These are phyloP conservation scores for Loriculus beryllinus DNA, from an alignment of 2,797 vertebrate genomes.

Conservation along the genomic window DNA sequence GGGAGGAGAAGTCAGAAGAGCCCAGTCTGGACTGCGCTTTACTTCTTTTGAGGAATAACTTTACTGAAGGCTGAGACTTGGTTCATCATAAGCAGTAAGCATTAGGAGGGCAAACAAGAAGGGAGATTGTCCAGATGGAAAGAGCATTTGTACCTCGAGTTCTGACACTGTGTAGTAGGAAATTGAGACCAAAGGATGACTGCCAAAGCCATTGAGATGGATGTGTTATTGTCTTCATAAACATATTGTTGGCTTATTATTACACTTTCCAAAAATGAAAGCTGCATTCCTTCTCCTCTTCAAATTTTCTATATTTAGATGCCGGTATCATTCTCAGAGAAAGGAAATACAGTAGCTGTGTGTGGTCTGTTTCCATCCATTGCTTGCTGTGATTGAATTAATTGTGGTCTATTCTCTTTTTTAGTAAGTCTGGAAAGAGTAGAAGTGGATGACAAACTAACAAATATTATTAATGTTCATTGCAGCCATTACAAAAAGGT, in stretches of 20 bases:
- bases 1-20: neutral
- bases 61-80: neutral
- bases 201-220: neutral
- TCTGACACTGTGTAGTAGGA: neutral
- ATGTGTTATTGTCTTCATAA: constrained; percentile 3
- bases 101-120: neutral
- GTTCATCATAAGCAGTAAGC: neutral
- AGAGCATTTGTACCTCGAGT: neutral
- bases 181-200: neutral
- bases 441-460: neutral
- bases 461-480: neutral
- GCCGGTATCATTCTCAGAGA: neutral
- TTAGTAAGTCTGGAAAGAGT: neutral
- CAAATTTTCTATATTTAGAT: constrained; percentile 21
- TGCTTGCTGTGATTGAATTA: neutral
- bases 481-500: neutral
- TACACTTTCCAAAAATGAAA: constrained; percentile 23
- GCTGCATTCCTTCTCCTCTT: constrained; percentile 14
- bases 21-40: neutral
- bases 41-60: neutral
- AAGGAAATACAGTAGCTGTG: neutral
- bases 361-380: constrained; percentile 25
- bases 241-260: neutral
- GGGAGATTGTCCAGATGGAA: neutral
- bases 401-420: neutral